Percentiles rank a stretch among this genome's conserved stretches.
Evolutionary conservation across 2,797 vertebrate genomes (phyloP).

Genomic region (Salarias fasciatus): DNA sequence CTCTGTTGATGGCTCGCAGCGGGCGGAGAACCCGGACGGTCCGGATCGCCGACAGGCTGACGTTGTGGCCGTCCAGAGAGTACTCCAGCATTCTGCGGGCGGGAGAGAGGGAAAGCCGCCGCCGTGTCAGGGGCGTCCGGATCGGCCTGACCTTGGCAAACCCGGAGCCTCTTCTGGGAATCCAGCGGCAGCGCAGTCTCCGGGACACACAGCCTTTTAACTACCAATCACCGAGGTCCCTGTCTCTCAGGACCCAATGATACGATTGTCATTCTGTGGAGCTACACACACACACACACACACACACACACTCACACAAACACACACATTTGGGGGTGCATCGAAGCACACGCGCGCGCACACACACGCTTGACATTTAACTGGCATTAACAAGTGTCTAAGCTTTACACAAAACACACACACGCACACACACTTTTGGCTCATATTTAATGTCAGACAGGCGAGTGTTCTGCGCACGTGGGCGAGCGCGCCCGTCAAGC

Average conservation of each 20-base stretch:
- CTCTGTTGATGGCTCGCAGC: constrained; percentile 98
- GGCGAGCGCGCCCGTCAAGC: constrained; percentile 36
- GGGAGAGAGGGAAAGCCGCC: constrained; percentile 25
- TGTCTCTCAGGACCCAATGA: constrained; percentile 57
- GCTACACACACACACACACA: constrained; percentile 18
- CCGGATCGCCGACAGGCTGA: constrained; percentile 96
- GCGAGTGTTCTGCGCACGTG: constrained; percentile 26
- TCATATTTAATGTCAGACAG: constrained; percentile 62
- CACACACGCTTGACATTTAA: constrained; percentile 83
- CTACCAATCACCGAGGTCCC: constrained; percentile 64
- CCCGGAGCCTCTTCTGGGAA: constrained; percentile 51
- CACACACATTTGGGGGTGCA: constrained; percentile 22
- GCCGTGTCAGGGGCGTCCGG: constrained; percentile 52
- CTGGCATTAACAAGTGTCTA: constrained; percentile 84
- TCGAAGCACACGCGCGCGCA: constrained; percentile 30
- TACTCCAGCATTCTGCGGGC: constrained; percentile 95
- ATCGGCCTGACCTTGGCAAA: constrained; percentile 67
- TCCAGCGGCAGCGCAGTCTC: constrained; percentile 32
- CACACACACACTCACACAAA: constrained; percentile 17
- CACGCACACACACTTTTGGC: constrained; percentile 48
- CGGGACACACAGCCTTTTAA: constrained; percentile 64
- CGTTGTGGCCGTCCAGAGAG: constrained; percentile 95
- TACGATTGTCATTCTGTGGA: constrained; percentile 72
- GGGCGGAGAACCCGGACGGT: constrained; percentile 96
- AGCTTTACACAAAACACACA: constrained; percentile 72